phyloP scores from a whole-genome alignment of 2,888 invertebrate species.

The Amorpha juglandis region DNA sequence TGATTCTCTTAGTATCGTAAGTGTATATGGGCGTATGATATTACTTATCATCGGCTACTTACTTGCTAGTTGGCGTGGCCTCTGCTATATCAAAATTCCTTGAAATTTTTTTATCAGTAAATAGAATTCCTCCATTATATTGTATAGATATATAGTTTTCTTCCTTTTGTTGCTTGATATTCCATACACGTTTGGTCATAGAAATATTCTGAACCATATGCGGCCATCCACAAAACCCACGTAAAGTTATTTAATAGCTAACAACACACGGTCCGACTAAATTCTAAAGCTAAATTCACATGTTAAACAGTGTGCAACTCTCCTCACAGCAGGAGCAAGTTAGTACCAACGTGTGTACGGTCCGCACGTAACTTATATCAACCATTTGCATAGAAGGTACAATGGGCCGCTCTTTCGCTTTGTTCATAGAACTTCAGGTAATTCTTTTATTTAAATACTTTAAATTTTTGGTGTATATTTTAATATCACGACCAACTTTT shows the following conservation, averaged over 20 bases:
- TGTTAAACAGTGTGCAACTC: background rate
- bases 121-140: background rate
- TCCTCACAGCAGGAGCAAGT: background rate
- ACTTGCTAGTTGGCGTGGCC: too few relatives aligned
- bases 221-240: background rate
- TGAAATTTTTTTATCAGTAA: too few relatives aligned
- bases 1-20: too few relatives aligned
- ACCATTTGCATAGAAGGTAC: background rate
- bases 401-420: background rate
- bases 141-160: background rate
- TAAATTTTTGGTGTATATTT: background rate
- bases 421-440: background rate
- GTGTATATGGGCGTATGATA: too few relatives aligned
- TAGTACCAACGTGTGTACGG: background rate
- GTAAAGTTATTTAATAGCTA: conserved; percentile 9
- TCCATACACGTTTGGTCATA: background rate
- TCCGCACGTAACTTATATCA: conserved; percentile 17
- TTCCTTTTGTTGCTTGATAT: background rate
- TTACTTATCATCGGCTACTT: too few relatives aligned
- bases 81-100: too few relatives aligned
- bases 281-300: conserved; percentile 8
- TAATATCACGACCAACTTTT: background rate
- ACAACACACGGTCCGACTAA: background rate
- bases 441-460: background rate
- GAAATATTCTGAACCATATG: background rate